Percentiles rank a stretch among this genome's conserved stretches.
Evolutionary conservation across 1,140 invertebrate genomes (phyloP).

Genomic region (Ruditapes philippinarum): DNA sequence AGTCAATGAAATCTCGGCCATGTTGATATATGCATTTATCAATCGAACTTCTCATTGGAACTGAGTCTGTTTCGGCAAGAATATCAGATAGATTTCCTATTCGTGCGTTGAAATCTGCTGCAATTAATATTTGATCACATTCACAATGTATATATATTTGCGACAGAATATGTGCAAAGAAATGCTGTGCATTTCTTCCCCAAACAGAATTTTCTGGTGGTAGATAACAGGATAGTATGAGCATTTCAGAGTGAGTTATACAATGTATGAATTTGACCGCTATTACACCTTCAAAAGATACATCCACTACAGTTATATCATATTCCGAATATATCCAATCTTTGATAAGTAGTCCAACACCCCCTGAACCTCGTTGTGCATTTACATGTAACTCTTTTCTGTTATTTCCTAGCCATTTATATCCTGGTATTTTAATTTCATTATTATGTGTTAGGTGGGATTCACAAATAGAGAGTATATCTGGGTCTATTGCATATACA

Average conservation of each 20-base stretch:
- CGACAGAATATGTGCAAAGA: constrained; percentile 27
- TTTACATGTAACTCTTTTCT: not conserved
- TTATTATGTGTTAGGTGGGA: not conserved
- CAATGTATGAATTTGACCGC: not conserved
- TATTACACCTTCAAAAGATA: not conserved
- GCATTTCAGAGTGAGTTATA: not conserved
- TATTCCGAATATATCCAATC: not conserved
- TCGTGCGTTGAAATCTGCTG: constrained; percentile 14
- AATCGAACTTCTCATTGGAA: not conserved
- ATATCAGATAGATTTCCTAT: not conserved
- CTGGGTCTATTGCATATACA: no score
- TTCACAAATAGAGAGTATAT: constrained; percentile 9
- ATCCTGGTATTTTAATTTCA: not conserved
- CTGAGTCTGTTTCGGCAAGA: not conserved
- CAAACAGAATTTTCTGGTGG: constrained; percentile 15
- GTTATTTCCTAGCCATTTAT: not conserved
- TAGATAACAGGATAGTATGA: not conserved
- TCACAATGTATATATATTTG: constrained; percentile 4
- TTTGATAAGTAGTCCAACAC: constrained; percentile 13
- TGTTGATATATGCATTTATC: constrained; percentile 37
- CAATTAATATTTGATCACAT: not conserved
- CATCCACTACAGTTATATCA: not conserved
- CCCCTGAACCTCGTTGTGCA: not conserved
- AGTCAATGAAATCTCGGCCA: constrained; percentile 10
- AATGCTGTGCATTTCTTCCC: not conserved